Conservation (phyloP, 2,113 vertebrate genomes). For the Chaetodon auriga region DNA sequence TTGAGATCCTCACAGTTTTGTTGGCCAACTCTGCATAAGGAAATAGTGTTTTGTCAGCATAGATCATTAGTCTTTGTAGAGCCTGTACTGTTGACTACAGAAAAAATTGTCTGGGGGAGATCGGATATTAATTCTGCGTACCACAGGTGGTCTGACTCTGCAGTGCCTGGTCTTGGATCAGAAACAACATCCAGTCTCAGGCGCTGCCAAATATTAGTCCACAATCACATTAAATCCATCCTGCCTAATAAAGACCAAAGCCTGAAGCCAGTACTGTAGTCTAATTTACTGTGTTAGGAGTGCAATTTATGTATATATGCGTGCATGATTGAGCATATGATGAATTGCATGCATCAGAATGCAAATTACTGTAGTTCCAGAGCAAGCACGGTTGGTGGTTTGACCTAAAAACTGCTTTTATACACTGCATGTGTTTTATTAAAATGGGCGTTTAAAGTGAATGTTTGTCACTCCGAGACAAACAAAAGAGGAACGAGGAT, state of each 20-base stretch:
- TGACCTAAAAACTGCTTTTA: neutral
- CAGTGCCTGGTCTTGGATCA: slow-evolving; percentile 28
- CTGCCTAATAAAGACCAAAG: slow-evolving; percentile 35
- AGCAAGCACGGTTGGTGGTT: neutral
- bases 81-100: slow-evolving; percentile 24
- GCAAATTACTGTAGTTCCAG: slow-evolving; percentile 14
- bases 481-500: neutral
- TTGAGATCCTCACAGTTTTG: slow-evolving; percentile 32
- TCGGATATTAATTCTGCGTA: slow-evolving; percentile 1
- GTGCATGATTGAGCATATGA: slow-evolving; percentile 42
- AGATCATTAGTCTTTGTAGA: slow-evolving; percentile 61
- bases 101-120: neutral
- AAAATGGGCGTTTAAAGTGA: neutral
- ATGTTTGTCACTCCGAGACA: neutral
- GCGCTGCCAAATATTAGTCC: slow-evolving; percentile 22
- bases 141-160: slow-evolving; percentile 48
- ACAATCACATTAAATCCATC: slow-evolving; percentile 38
- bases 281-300: slow-evolving; percentile 15
- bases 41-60: slow-evolving; percentile 62
- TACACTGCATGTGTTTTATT: neutral
- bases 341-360: slow-evolving; percentile 38
- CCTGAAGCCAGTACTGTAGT: slow-evolving; percentile 13
- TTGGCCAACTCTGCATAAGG: slow-evolving; percentile 34
- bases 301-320: slow-evolving; percentile 13
- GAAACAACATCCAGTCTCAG: slow-evolving; percentile 7